Conservation (phyloP, 2,888 invertebrate genomes). For the Empis livida region DNA sequence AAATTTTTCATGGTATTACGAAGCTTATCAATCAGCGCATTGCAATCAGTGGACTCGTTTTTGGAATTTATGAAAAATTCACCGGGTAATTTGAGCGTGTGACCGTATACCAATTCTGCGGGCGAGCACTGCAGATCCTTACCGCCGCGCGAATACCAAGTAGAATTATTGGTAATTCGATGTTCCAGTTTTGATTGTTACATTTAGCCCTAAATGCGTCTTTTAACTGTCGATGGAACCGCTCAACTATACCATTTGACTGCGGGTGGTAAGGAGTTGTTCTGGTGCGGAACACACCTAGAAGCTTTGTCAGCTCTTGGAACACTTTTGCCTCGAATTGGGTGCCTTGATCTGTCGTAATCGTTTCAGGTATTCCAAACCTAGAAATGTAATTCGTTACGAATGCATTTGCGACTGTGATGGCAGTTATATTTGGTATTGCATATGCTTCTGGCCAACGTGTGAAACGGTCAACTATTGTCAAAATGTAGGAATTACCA, state of each 20-base stretch:
- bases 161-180: conserved; percentile 4
- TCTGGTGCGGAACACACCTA: conserved; percentile 4
- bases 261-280: conserved; percentile 6
- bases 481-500: background rate
- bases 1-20: background rate
- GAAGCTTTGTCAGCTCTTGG: background rate
- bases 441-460: conserved; percentile 3
- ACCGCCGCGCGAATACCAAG: conserved; percentile 2
- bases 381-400: too few species aligned
- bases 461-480: background rate
- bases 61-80: background rate
- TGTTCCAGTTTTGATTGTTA: background rate
- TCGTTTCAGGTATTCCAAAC: too few species aligned
- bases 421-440: background rate
- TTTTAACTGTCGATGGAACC: background rate
- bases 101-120: background rate
- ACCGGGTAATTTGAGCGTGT: background rate
- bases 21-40: background rate
- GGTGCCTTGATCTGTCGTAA: conserved; percentile 3
- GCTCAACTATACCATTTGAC: conserved; percentile 3
- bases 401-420: background rate
- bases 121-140: background rate
- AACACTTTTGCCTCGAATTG: conserved; percentile 4
- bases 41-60: background rate
- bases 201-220: conserved; percentile 17